Evolutionary conservation across 2,797 vertebrate species (phyloP).

Genomic region (Emys orbicularis): DNA sequence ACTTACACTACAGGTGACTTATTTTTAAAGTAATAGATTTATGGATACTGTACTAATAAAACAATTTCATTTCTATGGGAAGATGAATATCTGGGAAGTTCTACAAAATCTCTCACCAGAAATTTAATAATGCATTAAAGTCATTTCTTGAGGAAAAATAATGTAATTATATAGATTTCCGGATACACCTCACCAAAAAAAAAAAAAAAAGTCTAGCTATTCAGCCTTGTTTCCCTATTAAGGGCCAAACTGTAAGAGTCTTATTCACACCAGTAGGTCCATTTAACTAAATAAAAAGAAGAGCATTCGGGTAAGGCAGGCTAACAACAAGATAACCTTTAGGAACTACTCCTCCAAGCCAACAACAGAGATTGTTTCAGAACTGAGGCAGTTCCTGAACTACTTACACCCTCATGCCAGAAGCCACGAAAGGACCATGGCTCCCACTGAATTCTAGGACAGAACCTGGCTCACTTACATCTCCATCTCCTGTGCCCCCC

Average conservation of each 20-base stretch:
- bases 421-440: neutral
- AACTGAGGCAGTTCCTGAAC: neutral
- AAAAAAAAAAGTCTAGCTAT: neutral
- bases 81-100: neutral
- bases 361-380: neutral
- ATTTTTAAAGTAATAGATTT: neutral
- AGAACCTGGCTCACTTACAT: fast-evolving
- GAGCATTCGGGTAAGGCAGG: neutral
- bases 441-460: neutral
- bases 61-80: neutral
- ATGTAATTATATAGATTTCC: fast-evolving
- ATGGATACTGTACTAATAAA: neutral
- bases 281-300: neutral
- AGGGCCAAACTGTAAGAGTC: fast-evolving
- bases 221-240: neutral
- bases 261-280: fast-evolving
- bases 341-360: neutral
- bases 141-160: fast-evolving
- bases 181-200: neutral
- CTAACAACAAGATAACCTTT: neutral
- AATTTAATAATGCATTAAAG: neutral
- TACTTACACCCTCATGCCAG: fast-evolving
- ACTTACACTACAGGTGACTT: fast-evolving
- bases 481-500: neutral
- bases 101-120: neutral